Evolutionary conservation across 2,888 invertebrate genomes (phyloP).

Genomic region (Halictus ligatus): DNA sequence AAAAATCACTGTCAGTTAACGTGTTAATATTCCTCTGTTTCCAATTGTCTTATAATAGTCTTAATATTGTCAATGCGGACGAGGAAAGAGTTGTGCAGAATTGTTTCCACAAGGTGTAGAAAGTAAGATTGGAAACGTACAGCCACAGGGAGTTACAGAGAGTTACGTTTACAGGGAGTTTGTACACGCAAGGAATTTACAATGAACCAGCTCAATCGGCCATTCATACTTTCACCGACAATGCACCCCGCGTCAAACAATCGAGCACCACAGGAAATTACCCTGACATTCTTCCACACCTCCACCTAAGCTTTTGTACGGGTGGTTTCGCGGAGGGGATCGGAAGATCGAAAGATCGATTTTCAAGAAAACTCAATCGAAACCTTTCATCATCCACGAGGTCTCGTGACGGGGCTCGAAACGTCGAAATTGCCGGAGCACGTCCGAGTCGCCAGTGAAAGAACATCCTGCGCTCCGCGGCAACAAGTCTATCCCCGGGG

Average conservation of each 20-base stretch:
- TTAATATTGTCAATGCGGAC: too few species aligned
- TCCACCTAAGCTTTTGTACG: background rate
- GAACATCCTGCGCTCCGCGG: background rate
- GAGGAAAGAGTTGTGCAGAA: too few species aligned
- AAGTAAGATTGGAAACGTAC: too few species aligned
- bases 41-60: too few species aligned
- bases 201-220: background rate
- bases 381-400: background rate
- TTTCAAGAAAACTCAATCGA: conserved; percentile 13
- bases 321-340: background rate
- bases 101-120: too few species aligned
- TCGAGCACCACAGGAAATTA: background rate
- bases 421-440: conserved; percentile 12
- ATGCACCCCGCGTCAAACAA: background rate
- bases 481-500: conserved; percentile 1
- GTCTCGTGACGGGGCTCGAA: background rate
- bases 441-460: conserved; percentile 2
- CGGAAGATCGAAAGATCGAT: background rate
- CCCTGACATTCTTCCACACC: background rate
- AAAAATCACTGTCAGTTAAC: too few species aligned
- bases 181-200: background rate
- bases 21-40: too few species aligned
- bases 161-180: background rate
- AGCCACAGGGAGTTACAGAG: too few species aligned
- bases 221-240: background rate